Base-by-base conservation (phyloP, 2,888 invertebrate species). In the Brenthis hecate region DNA sequence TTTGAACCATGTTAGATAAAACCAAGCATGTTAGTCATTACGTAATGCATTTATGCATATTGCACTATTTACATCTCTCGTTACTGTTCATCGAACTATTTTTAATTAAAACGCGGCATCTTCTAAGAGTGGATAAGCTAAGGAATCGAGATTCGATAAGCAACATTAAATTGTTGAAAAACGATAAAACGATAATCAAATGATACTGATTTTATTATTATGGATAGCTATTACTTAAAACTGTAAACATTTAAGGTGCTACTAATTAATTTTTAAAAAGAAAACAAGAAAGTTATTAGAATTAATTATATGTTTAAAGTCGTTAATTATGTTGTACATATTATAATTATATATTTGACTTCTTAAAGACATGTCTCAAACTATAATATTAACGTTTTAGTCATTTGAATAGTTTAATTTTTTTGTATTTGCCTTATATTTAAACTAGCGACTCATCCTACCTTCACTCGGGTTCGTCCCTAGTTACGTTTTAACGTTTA, bases 31-130 rank as follows among this genome's bases (percentile, higher is more conserved):
- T 43, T 43, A 11, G 36, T 43, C 11, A 4, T 48, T 60, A n/a
- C 1, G 28, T 32, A 62, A 84, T 84, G 81, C 75, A 82, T 82
- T 83, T 83, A 85, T 81, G 85, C 84, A 85, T 86, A 85, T 83
- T 87, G 86, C 86, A 82, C 83, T 83, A 77, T 36, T 56, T 55
- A 62, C 53, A 51, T 61, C 53, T 56, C 57, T 56, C 28, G 63
- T 54, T 60, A 48, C 11, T 51, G 23, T 56, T 60, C 28, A n/a
- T 65, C 23, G 53, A 63, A 60, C 11, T 66, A 65, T 54, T 60
- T 68, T 36, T 64, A 63, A 70, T 67, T 76, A 71, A 66, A 72
- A 68, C 55, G 72, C 73, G 74, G 75, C 71, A 57, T 48, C 69
- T 65, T 75, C 74, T 71, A 68, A 75, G 70, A 62, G 57, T 75